Evolutionary conservation across 2,797 vertebrate genomes (phyloP).

Genomic region (Pseudochirops corinnae): DNA sequence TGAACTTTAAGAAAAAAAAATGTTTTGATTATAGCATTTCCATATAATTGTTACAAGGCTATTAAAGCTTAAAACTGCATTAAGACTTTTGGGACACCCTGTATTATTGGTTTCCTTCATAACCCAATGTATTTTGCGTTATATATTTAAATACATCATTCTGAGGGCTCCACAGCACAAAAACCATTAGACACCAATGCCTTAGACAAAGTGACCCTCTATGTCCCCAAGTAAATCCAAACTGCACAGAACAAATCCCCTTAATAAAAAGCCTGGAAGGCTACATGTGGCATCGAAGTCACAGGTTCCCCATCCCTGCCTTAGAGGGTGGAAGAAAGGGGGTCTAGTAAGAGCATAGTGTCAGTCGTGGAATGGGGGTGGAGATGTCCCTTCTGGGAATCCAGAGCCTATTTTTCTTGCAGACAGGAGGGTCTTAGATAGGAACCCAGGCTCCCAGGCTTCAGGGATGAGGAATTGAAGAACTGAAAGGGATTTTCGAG

Average conservation of each 20-base stretch:
- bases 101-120: background rate
- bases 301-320: background rate
- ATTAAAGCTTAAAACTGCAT: background rate
- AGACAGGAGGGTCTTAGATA: background rate
- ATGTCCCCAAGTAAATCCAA: too few species aligned
- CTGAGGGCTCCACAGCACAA: background rate
- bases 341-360: background rate
- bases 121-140: background rate
- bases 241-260: too few species aligned
- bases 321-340: background rate
- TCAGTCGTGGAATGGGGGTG: background rate
- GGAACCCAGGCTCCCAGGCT: background rate
- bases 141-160: background rate
- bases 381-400: background rate
- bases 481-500: background rate
- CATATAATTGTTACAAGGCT: background rate
- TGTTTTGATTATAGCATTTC: background rate
- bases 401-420: background rate
- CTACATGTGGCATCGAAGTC: too few species aligned
- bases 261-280: too few species aligned
- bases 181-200: background rate
- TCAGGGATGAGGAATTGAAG: background rate
- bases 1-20: background rate
- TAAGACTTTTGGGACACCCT: background rate
- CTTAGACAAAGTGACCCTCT: background rate